Percentiles rank a stretch among this genome's conserved stretches.
Conservation (phyloP, 1,140 invertebrate species). For the Drosophila tropicalis region DNA sequence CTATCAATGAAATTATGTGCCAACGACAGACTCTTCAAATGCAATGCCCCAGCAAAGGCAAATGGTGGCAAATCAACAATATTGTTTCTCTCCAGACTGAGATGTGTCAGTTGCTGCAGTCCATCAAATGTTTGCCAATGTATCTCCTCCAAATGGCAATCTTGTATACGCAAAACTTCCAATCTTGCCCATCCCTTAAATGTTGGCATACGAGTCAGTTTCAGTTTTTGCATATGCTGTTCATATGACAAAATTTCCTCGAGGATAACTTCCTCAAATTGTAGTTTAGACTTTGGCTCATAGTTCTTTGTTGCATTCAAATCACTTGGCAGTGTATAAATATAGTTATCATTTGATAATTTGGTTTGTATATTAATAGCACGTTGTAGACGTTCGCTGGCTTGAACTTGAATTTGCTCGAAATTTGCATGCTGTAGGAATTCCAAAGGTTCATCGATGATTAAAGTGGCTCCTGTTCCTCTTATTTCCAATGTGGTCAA, state of each 20-base stretch:
- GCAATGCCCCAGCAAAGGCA: conserved; percentile 87
- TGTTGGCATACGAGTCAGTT: conserved; percentile 83
- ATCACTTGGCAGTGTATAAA: conserved; percentile 73
- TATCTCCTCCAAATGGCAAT: conserved; percentile 86
- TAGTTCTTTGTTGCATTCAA: conserved; percentile 33
- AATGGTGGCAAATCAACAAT: conserved; percentile 87
- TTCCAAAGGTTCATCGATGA: conserved; percentile 83
- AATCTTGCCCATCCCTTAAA: conserved; percentile 86
- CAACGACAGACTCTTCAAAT: conserved; percentile 86
- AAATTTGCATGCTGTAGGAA: conserved; percentile 84
- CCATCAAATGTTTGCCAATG: conserved; percentile 89
- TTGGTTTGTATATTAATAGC: conserved; percentile 64
- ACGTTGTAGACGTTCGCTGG: conserved; percentile 74
- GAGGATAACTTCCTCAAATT: conserved; percentile 43
- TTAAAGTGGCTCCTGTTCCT: conserved; percentile 82
- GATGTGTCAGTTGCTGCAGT: conserved; percentile 85
- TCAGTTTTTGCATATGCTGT: conserved; percentile 85
- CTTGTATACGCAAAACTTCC: conserved; percentile 85
- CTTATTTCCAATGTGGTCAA: conserved; percentile 86
- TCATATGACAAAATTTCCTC: conserved; percentile 86
- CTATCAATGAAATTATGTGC: conserved; percentile 86
- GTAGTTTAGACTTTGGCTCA: conserved; percentile 37
- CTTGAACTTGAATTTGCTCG: conserved; percentile 73
- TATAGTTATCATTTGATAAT: conserved; percentile 61
- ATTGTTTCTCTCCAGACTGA: conserved; percentile 87